phyloP scores from a whole-genome alignment of 1,140 invertebrate species.

The Eufriesea mexicana region DNA sequence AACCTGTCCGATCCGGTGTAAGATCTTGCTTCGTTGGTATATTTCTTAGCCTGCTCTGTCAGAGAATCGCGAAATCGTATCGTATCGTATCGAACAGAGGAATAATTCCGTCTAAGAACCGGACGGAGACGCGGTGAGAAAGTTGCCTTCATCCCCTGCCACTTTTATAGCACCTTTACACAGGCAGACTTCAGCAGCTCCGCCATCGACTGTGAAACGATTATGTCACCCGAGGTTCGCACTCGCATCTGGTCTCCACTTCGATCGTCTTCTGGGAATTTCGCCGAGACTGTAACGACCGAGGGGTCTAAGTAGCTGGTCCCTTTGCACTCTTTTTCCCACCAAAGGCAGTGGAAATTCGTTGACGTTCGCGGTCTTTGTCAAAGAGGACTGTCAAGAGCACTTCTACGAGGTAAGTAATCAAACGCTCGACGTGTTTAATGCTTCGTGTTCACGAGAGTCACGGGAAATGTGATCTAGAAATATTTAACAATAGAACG shows the following conservation, averaged over 20 bases:
- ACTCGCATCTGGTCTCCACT: constrained; percentile 7
- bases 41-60: not conserved
- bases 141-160: not conserved
- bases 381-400: not conserved
- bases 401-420: not conserved
- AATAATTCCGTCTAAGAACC: not conserved
- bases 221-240: constrained; percentile 2
- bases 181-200: not conserved
- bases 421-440: not conserved
- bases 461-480: not conserved
- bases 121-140: not conserved
- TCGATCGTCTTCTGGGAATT: not conserved
- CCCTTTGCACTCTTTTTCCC: not conserved
- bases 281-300: not conserved
- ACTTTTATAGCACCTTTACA: not conserved
- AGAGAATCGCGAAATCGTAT: not conserved
- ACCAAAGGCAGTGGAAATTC: not conserved
- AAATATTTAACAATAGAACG: not conserved
- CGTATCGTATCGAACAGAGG: not conserved
- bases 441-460: not conserved
- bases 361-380: not conserved
- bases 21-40: not conserved
- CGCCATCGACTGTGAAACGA: constrained; percentile 7
- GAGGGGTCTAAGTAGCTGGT: not conserved
- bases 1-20: too few species aligned